These are phyloP conservation scores for Drosophila mayaguana DNA, from an alignment of 2,888 invertebrate genomes.

Conservation along the genomic window DNA sequence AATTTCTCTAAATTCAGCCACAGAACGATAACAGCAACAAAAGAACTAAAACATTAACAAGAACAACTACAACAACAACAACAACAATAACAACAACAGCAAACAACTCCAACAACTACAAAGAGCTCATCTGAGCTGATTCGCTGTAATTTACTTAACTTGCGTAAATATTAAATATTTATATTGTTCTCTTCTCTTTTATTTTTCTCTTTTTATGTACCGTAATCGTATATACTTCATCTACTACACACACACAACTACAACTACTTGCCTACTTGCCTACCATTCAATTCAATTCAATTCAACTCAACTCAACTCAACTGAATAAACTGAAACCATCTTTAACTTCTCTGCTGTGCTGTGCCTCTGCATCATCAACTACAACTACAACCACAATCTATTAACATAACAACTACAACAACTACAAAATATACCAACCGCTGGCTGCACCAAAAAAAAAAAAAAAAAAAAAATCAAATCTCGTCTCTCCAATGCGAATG, in stretches of 20 bases:
- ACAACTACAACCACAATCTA: constrained; percentile 47
- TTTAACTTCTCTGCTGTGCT: constrained; percentile 77
- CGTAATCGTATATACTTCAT: constrained; percentile 78
- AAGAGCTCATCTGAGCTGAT: constrained; percentile 31
- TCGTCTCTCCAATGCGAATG: constrained; percentile 20
- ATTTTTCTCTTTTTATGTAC: constrained; percentile 78
- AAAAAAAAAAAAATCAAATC: constrained; percentile 1
- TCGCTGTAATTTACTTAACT: constrained; percentile 71
- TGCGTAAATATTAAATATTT: constrained; percentile 80
- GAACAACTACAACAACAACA: constrained; percentile 8
- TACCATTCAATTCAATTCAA: constrained; percentile 56
- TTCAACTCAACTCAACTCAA: constrained; percentile 42
- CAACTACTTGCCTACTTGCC: constrained; percentile 64
- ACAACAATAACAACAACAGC: constrained; percentile 7
- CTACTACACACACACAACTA: constrained; percentile 80
- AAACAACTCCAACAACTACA: constrained; percentile 4
- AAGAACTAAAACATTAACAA: constrained; percentile 8
- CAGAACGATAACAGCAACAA: neutral
- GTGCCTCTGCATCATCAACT: constrained; percentile 71
- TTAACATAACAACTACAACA: constrained; percentile 48
- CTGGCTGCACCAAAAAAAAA: constrained; percentile 33
- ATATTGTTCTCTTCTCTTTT: constrained; percentile 77
- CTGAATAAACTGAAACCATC: constrained; percentile 64
- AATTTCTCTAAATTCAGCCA: constrained; percentile 36
- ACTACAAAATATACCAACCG: constrained; percentile 23